Evolutionary conservation across 2,113 vertebrate genomes (phyloP), one percentile per base, ranked within the genome.

Genomic region (Upupa epops): DNA sequence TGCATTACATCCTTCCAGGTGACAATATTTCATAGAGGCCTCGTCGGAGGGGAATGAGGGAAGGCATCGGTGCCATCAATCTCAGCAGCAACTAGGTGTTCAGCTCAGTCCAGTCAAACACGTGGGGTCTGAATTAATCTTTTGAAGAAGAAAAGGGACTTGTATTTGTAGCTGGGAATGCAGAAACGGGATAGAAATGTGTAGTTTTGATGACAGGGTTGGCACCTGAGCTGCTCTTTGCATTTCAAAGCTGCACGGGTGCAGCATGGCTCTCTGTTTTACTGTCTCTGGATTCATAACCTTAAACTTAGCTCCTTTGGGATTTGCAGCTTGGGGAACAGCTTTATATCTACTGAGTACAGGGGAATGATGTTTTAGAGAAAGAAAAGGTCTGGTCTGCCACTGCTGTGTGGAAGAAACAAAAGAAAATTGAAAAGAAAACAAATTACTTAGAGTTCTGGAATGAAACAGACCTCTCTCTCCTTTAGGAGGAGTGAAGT

Each of bases 171-270:
- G 24, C 26, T 70, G 45, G 22, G 16, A 71, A 37, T 32, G 10
- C 34, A 59, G 17, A 65, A 55, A 60, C 4, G 12, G 6, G 21
- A 4, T 48, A 32, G 56, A 54, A 72, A 17, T 5, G 17, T 15
- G 7, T 10, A 3, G 9, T 3, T 6, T 0, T 28, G 17, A 16
- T 64, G 36, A 24, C 26, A 60, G 45, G 20, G 25, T n/a, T 42
- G 31, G 6, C 15, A 22, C 11, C 37, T 69, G 32, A 58, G 29
- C 19, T 52, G 34, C 9, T 45, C 24, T 48, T 20, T 54, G 34
- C 36, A 34, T 28, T 29, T 5, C 51, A 59, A 73, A 16, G 13
- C 25, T 5, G 0, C 8, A 20, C 1, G 12, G 29, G 6, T 21
- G 29, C 55, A 70, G 8, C 4, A 74, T 55, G 48, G 85, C 29